Conservation (phyloP, 2,888 invertebrate genomes). For the Eilema griseolum region DNA sequence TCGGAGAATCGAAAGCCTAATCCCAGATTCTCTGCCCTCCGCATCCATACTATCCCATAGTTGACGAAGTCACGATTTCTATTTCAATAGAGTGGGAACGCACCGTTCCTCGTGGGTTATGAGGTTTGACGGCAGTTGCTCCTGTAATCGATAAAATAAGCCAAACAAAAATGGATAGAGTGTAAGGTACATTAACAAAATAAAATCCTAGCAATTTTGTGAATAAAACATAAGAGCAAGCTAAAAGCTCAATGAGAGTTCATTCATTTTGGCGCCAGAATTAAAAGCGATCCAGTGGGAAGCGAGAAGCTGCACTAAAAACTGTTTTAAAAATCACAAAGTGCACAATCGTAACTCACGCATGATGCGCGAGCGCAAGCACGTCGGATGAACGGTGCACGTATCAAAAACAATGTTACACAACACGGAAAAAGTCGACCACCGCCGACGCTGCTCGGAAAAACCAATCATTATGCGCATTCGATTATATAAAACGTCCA, state of each 20-base stretch:
- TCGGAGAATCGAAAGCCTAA: too few species aligned
- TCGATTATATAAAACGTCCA: constrained; percentile 74
- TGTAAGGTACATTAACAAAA: not conserved
- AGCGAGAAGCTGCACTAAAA: constrained; percentile 77
- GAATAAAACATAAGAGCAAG: constrained; percentile 59
- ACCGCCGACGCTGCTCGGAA: constrained; percentile 76
- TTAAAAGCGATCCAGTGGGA: constrained; percentile 76
- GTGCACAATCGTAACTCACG: constrained; percentile 79
- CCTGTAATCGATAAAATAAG: too few species aligned
- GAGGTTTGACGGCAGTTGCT: too few species aligned
- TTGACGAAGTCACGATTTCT: too few species aligned
- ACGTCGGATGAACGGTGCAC: constrained; percentile 57
- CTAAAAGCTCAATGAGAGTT: constrained; percentile 70
- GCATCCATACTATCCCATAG: too few species aligned
- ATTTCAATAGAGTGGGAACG: too few species aligned
- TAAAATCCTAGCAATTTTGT: constrained; percentile 56
- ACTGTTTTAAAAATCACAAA: constrained; percentile 75
- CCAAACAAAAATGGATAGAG: too few species aligned
- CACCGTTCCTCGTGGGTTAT: too few species aligned
- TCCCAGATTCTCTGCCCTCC: too few species aligned
- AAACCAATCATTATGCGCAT: constrained; percentile 84
- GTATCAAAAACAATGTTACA: constrained; percentile 76
- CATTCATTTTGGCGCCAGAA: constrained; percentile 84
- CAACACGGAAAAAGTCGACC: constrained; percentile 81
- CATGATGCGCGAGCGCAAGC: constrained; percentile 58